A percentile compares a stretch with the other conserved stretches of the same genome.
Evolutionary conservation across 2,888 invertebrate genomes (phyloP).

Genomic region (Cephus runcator): DNA sequence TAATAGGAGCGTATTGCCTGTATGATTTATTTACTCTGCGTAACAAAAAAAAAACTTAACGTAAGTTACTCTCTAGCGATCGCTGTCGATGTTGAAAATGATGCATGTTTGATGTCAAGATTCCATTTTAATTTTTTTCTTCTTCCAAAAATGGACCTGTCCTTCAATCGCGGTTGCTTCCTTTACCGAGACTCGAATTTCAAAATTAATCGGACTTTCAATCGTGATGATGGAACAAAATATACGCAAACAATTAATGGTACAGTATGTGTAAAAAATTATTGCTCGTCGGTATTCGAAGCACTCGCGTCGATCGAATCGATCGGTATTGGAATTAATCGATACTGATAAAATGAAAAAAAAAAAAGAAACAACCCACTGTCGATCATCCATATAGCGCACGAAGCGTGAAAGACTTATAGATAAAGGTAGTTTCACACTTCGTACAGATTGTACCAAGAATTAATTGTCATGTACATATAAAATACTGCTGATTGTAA

Average conservation of each 20-base stretch:
- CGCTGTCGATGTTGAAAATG: constrained; percentile 39
- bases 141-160: neutral
- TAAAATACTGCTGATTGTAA: neutral
- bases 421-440: neutral
- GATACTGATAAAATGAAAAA: neutral
- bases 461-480: constrained; percentile 1
- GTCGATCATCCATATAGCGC: neutral
- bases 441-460: neutral
- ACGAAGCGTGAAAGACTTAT: neutral
- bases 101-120: constrained; percentile 38
- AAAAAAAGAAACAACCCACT: neutral
- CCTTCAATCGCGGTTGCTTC: neutral
- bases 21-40: constrained; percentile 30
- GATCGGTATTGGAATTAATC: neutral
- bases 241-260: too few species aligned
- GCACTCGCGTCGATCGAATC: too few species aligned
- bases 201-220: neutral
- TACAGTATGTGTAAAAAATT: too few species aligned
- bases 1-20: constrained; percentile 30
- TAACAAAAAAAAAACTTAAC: constrained; percentile 31
- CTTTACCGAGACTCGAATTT: neutral
- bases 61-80: constrained; percentile 43
- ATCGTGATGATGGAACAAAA: neutral
- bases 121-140: neutral
- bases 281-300: too few species aligned